Base-by-base conservation (phyloP, 2,113 vertebrate genomes). In the Melanocharis versteri region DNA sequence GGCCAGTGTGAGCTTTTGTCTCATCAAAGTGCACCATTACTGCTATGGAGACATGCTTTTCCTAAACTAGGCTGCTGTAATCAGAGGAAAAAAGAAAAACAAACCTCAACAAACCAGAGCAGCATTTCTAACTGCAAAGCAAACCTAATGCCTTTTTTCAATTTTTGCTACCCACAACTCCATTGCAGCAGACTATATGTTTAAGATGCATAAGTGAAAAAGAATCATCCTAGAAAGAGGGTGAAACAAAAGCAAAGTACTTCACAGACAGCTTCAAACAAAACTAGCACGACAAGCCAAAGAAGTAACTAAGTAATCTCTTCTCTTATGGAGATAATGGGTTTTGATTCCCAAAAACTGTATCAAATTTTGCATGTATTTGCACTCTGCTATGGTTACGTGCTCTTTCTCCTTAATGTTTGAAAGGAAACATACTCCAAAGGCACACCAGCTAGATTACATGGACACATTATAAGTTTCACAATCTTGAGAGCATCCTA, bases 261-360 rank as follows among this genome's bases (percentile, higher is more conserved):
- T 42, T 50, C 47, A 68, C 24, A 69, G 51, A 76, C 31, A 77
- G 16, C 66, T 83, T 95, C 65, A 93, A 90, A 66, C 26, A 85
- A 65, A 61, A 33, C 70, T 87, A 60, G 23, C 11, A 45, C 0
- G 0, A 75, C 57, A 90, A 79, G 39, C 35, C 39, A 45, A 81
- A 88, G 79, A 76, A 96, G 73, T 35, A 85, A 87, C 66, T 45
- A 81, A 95, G 66, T 83, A 95, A 90, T 89, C 92, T 96, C 68
- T 72, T 93, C 84, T 90, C 84, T 83, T 79, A 87, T 72, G 85
- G 69, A 88, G 82, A 87, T 70, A 89, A 97, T 76, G 82, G 45
- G 39, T 65, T 97, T 97, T 95, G 53, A 97, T 87, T 89, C 76
- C 83, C 47, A 9, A 79, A 94, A 94, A 91, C 73, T 89, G 58